phyloP scores from a whole-genome alignment of 1,140 invertebrate species.

The Parapsyche elsis region DNA sequence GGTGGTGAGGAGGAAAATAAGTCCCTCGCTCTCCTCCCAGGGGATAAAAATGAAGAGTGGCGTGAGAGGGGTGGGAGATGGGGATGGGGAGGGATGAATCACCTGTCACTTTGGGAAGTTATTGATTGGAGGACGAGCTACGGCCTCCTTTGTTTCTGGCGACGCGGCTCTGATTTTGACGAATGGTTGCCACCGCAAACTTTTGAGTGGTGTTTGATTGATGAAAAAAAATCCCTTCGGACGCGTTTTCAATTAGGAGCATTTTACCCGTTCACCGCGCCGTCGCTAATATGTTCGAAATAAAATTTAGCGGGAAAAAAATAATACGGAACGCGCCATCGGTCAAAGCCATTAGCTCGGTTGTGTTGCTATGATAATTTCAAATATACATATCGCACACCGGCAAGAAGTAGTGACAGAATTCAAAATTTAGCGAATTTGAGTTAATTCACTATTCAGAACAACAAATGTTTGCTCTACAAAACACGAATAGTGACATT shows the following conservation, averaged over 20 bases:
- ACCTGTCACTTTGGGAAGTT: slow-evolving; percentile 50
- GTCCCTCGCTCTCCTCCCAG: neutral
- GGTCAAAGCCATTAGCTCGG: too few relatives aligned
- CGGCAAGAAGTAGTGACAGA: too few relatives aligned
- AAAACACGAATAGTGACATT: too few relatives aligned
- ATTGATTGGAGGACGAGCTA: slow-evolving; percentile 50
- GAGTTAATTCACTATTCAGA: too few relatives aligned
- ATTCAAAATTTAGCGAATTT: too few relatives aligned
- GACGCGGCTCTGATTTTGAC: slow-evolving; percentile 39
- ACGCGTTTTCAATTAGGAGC: slow-evolving; percentile 14
- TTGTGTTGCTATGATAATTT: too few relatives aligned
- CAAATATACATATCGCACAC: too few relatives aligned
- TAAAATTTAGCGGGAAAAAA: too few relatives aligned
- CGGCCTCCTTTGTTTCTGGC: slow-evolving; percentile 38
- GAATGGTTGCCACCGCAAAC: slow-evolving; percentile 28
- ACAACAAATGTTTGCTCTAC: too few relatives aligned
- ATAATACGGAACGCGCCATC: too few relatives aligned
- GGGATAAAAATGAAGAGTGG: slow-evolving; percentile 26
- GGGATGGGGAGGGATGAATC: slow-evolving; percentile 26
- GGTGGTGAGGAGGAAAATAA: slow-evolving; percentile 5
- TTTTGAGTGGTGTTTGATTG: slow-evolving; percentile 33
- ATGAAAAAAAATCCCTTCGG: slow-evolving; percentile 7
- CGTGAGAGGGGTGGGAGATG: neutral
- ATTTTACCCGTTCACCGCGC: neutral
- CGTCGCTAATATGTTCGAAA: neutral